Base-by-base conservation (phyloP, 2,113 vertebrate species). In the Lasiurus borealis region DNA sequence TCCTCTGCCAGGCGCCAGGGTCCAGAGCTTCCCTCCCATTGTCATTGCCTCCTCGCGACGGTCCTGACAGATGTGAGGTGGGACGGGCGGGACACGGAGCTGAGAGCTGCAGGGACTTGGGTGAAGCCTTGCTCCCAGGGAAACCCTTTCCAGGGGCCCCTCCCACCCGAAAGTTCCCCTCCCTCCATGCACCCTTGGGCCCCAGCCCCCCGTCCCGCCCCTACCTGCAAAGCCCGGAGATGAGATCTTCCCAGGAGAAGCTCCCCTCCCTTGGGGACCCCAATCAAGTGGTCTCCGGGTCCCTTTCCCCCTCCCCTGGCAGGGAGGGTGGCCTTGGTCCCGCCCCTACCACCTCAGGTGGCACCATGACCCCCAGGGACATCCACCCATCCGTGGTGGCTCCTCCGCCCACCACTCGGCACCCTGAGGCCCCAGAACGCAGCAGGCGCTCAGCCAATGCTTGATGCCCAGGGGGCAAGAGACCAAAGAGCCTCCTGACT, bases 331-430 rank as follows among this genome's bases (percentile, higher is more conserved):
- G 59, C 48, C 82, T 4, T 2, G 6, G 75, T 21, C 78, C 73
- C 12, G 31, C 27, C 72, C 21, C 62, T 36, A 4, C 3, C 2
- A 36, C 4, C 48, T 34, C 9, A 0, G 44, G 36, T 14, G 19
- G 19, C 34, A 29, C 31, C 27, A 8, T 13, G 10, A 29, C 48
- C 34, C 34, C 73, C 1, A 0, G 5, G 25, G 59, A 31, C 7
- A 2, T 5, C 69, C 48, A 18, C 8, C 8, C 25, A 31, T 4
- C 76, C 11, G 13, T 1, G 11, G 23, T 0, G 0, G 14, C 18
- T 31, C 48, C 11, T 36, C 29, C 44, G 6, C 19, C 75, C 77
- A 36, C 57, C 10, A 4, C 84, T 50, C 59, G 46, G 54, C 40
- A 84, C 11, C 2, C 66, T 76, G 36, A 2, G 0, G 52, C 2